A percentile compares a stretch with the other conserved stretches of the same genome.
Conservation (phyloP, 2,113 vertebrate genomes). For the Stigmatopora argus region DNA sequence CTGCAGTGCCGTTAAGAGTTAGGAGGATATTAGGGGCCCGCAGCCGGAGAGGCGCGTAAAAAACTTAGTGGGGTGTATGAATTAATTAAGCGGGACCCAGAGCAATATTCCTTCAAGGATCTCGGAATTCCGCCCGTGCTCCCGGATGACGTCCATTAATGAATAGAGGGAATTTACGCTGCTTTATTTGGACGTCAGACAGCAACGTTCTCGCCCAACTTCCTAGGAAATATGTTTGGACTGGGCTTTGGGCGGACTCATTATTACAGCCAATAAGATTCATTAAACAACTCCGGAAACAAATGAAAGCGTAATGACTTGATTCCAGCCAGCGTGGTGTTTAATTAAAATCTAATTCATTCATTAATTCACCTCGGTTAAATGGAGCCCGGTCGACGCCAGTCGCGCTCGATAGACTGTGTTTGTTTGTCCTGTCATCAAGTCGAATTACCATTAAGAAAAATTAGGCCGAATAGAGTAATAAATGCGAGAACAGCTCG, state of each 20-base stretch:
- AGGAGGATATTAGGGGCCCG: slow-evolving; percentile 44
- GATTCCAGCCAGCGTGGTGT: slow-evolving; percentile 6
- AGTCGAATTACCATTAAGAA: not conserved
- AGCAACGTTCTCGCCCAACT: slow-evolving; percentile 7
- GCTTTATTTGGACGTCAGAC: not conserved
- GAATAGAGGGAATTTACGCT: slow-evolving; percentile 52
- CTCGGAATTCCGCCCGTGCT: slow-evolving; percentile 43
- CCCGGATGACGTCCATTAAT: slow-evolving; percentile 52
- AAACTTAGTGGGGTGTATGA: slow-evolving; percentile 54
- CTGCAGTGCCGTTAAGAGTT: slow-evolving; percentile 33
- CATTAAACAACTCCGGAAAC: slow-evolving; percentile 33
- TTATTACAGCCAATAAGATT: slow-evolving; percentile 20
- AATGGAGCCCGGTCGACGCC: not conserved
- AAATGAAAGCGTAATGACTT: slow-evolving; percentile 21
- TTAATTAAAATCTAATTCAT: slow-evolving; percentile 12
- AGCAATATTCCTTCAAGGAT: slow-evolving; percentile 53
- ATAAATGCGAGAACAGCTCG: not conserved
- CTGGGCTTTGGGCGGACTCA: slow-evolving; percentile 19
- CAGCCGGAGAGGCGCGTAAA: slow-evolving; percentile 53
- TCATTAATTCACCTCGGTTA: not conserved
- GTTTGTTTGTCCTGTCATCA: slow-evolving; percentile 11
- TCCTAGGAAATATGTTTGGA: slow-evolving; percentile 11
- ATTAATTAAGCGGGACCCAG: slow-evolving; percentile 60
- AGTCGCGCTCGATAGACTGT: not conserved
- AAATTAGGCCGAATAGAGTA: too few relatives aligned